Percentiles rank a stretch among this genome's conserved stretches.
phyloP scores from a whole-genome alignment of 2,113 vertebrate species.

The Hystrix brachyura region DNA sequence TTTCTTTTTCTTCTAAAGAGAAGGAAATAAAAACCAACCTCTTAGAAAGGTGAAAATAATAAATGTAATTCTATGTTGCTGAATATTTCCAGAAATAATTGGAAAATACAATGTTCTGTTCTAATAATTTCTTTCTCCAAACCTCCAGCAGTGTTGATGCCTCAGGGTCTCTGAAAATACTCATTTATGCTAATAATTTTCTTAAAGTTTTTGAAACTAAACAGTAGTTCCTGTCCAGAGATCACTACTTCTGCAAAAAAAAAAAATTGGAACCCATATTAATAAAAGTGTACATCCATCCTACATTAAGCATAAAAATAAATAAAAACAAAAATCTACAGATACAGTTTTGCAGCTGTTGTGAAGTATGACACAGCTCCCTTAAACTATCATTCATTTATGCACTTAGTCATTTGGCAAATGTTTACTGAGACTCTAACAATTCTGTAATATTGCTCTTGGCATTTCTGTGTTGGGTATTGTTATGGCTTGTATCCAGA shows the following conservation, averaged over 20 bases:
- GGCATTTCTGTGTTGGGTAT: not conserved
- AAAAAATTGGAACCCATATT: not conserved
- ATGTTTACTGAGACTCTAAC: not conserved
- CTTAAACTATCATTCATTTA: not conserved
- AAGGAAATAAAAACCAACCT: slow-evolving; percentile 33
- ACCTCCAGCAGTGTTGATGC: slow-evolving; percentile 28
- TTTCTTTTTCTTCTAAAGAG: not conserved
- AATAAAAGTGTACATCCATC: not conserved
- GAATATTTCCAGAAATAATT: slow-evolving; percentile 35
- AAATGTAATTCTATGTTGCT: slow-evolving; percentile 57
- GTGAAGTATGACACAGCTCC: not conserved
- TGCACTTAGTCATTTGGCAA: not conserved
- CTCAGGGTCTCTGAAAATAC: slow-evolving; percentile 47
- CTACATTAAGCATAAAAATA: not conserved
- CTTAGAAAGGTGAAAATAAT: slow-evolving; percentile 40
- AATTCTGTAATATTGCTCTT: not conserved
- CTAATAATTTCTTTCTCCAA: slow-evolving; percentile 67
- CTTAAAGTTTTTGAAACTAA: slow-evolving; percentile 27
- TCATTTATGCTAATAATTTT: slow-evolving; percentile 56
- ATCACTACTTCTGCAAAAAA: slow-evolving; percentile 62
- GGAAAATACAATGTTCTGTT: slow-evolving; percentile 41
- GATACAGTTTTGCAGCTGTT: not conserved
- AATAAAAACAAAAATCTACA: not conserved
- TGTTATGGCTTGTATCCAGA: not conserved
- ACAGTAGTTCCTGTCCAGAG: not conserved